A percentile compares a stretch with the other conserved stretches of the same genome.
phyloP scores from a whole-genome alignment of 1,140 invertebrate species.

The Anagrus nilaparvatae region DNA sequence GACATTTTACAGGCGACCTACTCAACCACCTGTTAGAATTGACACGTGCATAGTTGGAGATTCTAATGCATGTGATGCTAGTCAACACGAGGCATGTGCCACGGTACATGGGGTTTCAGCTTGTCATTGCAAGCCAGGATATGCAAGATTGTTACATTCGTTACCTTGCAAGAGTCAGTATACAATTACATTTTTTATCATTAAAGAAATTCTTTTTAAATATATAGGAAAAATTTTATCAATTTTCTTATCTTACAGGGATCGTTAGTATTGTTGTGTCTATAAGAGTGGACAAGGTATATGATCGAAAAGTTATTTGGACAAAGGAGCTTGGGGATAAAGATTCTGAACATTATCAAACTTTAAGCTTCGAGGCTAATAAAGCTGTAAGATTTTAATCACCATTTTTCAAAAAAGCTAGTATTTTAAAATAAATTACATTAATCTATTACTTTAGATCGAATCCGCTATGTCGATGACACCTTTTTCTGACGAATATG shows the following conservation, averaged over 20 bases:
- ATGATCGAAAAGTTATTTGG: slow-evolving; percentile 70
- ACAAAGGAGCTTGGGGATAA: slow-evolving; percentile 59
- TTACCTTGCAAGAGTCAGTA: slow-evolving; percentile 64
- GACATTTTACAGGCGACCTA: slow-evolving; percentile 46
- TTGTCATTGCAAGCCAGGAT: slow-evolving; percentile 81
- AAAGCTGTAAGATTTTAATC: slow-evolving; percentile 59
- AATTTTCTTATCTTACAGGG: slow-evolving; percentile 19
- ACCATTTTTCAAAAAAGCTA: neutral
- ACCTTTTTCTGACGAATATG: slow-evolving; percentile 74
- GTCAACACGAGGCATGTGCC: slow-evolving; percentile 77
- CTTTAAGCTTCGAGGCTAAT: slow-evolving; percentile 72
- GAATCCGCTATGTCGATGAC: slow-evolving; percentile 86
- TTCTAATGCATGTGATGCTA: slow-evolving; percentile 79
- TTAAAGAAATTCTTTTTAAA: neutral
- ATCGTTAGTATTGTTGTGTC: slow-evolving; percentile 72
- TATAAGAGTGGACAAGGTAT: slow-evolving; percentile 70
- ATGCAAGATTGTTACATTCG: slow-evolving; percentile 63
- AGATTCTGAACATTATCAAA: slow-evolving; percentile 70
- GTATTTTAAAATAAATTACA: neutral
- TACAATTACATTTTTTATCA: neutral
- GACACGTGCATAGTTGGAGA: slow-evolving; percentile 92
- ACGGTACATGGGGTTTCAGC: slow-evolving; percentile 85
- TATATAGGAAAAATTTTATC: neutral
- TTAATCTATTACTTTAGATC: slow-evolving; percentile 46
- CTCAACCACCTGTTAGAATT: slow-evolving; percentile 63